Evolutionary conservation across 2,113 vertebrate genomes (phyloP).

Genomic region (Platycercus adscitus): DNA sequence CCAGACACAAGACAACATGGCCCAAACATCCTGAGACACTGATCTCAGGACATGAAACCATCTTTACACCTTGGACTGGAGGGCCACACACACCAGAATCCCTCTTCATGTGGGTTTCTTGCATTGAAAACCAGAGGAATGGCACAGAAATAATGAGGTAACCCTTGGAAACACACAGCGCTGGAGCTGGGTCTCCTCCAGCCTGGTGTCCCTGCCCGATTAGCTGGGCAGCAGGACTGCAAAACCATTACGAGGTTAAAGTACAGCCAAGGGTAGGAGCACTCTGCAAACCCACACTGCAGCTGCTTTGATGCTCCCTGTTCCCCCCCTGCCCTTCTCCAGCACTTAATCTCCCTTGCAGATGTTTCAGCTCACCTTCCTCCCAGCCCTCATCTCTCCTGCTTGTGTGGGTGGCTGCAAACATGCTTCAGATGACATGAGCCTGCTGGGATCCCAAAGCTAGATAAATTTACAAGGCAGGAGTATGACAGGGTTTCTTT

Average conservation of each 20-base stretch:
- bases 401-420: neutral
- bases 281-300: neutral
- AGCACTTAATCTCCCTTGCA: neutral
- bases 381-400: neutral
- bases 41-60: neutral
- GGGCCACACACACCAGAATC: fast-evolving
- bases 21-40: neutral
- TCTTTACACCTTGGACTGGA: neutral
- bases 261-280: neutral
- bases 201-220: neutral
- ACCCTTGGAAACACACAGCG: neutral
- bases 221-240: neutral
- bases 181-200: neutral
- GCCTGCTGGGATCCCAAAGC: neutral
- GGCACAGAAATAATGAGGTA: neutral
- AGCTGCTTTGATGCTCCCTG: neutral
- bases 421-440: neutral
- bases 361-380: neutral
- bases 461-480: neutral
- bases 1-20: neutral
- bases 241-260: neutral
- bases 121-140: neutral
- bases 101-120: neutral
- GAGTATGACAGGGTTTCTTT: slow-evolving; percentile 26
- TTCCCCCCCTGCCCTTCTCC: neutral